Evolutionary conservation across 2,113 vertebrate species (phyloP).

Genomic region (Macrotis lagotis): DNA sequence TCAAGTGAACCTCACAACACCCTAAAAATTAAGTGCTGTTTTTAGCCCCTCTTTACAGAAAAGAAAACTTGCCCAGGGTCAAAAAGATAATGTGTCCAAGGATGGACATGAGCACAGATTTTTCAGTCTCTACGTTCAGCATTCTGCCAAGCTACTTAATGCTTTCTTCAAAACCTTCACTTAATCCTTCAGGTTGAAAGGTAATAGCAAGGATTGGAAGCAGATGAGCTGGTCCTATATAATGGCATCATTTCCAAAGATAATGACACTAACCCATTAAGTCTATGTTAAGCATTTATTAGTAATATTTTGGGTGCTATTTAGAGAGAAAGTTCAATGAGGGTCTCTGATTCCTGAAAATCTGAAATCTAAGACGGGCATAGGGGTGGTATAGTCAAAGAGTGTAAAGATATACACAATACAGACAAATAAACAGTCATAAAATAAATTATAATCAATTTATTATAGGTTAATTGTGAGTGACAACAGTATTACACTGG

Average conservation of each 20-base stretch:
- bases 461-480: background rate
- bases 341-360: background rate
- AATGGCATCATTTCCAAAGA: background rate
- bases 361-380: background rate
- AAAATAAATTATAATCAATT: background rate
- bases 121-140: background rate
- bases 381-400: background rate
- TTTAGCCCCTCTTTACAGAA: background rate
- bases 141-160: background rate
- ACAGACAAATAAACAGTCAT: conserved; percentile 38
- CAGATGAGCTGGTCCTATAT: background rate
- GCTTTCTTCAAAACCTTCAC: background rate
- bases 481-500: rapidly evolving
- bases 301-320: background rate
- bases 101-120: background rate
- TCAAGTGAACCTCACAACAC: background rate
- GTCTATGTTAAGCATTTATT: background rate
- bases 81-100: background rate
- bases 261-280: background rate
- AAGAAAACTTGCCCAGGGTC: background rate
- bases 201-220: background rate
- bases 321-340: background rate
- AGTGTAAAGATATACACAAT: conserved; percentile 34
- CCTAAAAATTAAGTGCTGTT: background rate
- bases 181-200: background rate